Conservation (phyloP, 2,888 invertebrate genomes). For the Idaea dimidiata region DNA sequence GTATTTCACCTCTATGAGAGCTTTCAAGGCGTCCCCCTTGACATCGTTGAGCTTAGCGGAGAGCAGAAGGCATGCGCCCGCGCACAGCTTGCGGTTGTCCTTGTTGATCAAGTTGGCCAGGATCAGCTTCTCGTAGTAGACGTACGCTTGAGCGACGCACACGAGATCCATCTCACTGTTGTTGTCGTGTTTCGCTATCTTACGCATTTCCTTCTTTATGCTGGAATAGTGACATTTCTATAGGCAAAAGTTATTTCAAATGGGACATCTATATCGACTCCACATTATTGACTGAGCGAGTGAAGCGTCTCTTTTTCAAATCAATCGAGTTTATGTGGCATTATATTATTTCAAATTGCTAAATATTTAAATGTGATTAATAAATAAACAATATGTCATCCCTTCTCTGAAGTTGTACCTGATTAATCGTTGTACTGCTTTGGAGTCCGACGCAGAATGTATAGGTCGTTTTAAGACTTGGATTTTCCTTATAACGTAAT, state of each 20-base stretch:
- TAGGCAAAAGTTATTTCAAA: background rate
- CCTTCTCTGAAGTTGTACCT: too few relatives aligned
- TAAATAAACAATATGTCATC: too few relatives aligned
- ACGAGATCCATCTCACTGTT: constrained; percentile 90
- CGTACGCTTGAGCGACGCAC: constrained; percentile 97
- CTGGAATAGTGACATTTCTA: constrained; percentile 70
- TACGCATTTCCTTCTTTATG: constrained; percentile 97
- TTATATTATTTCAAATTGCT: too few relatives aligned
- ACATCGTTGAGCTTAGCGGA: constrained; percentile 98
- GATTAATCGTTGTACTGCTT: too few relatives aligned
- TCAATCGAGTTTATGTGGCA: too few relatives aligned
- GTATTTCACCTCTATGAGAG: constrained; percentile 89
- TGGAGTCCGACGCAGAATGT: too few relatives aligned
- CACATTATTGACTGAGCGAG: background rate
- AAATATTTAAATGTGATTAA: too few relatives aligned
- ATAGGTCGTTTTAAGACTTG: background rate
- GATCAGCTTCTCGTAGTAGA: constrained; percentile 98
- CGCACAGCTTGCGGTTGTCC: constrained; percentile 96
- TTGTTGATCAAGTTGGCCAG: constrained; percentile 95
- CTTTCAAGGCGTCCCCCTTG: constrained; percentile 92
- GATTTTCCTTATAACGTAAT: background rate
- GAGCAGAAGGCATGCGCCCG: constrained; percentile 95
- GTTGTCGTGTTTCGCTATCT: constrained; percentile 93
- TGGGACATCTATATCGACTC: background rate
- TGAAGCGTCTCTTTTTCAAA: background rate